Evolutionary conservation across 2,888 invertebrate species (phyloP).

Genomic region (Nebria brevicollis): DNA sequence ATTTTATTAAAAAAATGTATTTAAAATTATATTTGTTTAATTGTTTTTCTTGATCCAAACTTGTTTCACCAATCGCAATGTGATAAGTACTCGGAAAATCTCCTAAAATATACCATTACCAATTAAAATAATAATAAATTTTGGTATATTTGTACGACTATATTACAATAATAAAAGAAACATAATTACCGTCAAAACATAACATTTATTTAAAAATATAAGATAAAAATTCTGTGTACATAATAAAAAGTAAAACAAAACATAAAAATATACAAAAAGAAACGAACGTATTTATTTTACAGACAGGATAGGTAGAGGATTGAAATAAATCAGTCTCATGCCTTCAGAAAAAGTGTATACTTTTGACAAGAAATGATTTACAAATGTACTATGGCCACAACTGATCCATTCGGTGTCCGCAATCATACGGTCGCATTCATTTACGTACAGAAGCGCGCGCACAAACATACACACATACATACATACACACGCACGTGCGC

Average conservation of each 20-base stretch:
- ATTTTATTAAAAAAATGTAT: too few relatives aligned
- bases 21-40: too few relatives aligned
- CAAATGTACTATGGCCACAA: slow-evolving; percentile 67
- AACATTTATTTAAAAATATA: slow-evolving; percentile 1
- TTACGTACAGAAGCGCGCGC: slow-evolving; percentile 36
- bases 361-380: slow-evolving; percentile 68
- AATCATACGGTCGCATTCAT: slow-evolving; percentile 47
- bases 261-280: neutral
- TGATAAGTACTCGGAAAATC: too few relatives aligned
- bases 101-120: too few relatives aligned
- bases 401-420: slow-evolving; percentile 38
- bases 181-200: neutral
- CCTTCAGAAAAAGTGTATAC: slow-evolving; percentile 65
- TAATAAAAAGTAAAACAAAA: slow-evolving; percentile 1
- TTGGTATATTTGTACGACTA: neutral
- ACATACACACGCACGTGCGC: slow-evolving; percentile 55
- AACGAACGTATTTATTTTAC: neutral
- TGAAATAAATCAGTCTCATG: slow-evolving; percentile 44
- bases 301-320: slow-evolving; percentile 5
- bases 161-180: neutral
- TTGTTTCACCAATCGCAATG: too few relatives aligned
- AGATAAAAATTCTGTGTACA: slow-evolving; percentile 1
- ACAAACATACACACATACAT: slow-evolving; percentile 52
- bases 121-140: neutral
- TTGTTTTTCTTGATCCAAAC: too few relatives aligned